Evolutionary conservation across 1,140 invertebrate genomes (phyloP).

Genomic region (Papilio aristodemus): DNA sequence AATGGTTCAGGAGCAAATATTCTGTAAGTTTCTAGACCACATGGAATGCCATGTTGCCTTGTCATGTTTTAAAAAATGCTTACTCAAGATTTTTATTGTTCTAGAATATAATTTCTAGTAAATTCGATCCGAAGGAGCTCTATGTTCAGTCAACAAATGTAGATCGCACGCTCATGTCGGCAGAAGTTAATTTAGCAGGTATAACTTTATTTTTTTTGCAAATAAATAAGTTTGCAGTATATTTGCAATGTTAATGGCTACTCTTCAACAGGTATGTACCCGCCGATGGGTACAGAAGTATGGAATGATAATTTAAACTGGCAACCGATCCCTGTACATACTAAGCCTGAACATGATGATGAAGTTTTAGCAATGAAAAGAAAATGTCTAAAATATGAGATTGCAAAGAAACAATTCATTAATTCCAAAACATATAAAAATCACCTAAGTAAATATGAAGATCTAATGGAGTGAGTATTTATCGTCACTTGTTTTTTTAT

Average conservation of each 20-base stretch:
- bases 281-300: conserved; percentile 81
- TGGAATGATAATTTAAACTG: conserved; percentile 88
- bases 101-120: conserved; percentile 76
- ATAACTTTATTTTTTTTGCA: conserved; percentile 40
- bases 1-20: conserved; percentile 88
- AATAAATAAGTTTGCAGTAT: background rate
- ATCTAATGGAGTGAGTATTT: conserved; percentile 82
- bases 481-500: conserved; percentile 5
- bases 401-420: conserved; percentile 80
- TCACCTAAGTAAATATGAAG: conserved; percentile 82
- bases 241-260: conserved; percentile 3
- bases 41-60: conserved; percentile 6
- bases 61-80: background rate
- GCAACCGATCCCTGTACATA: conserved; percentile 95
- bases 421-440: conserved; percentile 82
- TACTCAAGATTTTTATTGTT: conserved; percentile 29
- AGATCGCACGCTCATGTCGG: conserved; percentile 95
- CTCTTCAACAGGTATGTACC: conserved; percentile 82
- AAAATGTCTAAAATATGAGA: conserved; percentile 84
- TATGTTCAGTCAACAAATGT: conserved; percentile 90
- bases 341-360: conserved; percentile 85
- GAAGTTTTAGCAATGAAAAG: conserved; percentile 84
- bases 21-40: conserved; percentile 50
- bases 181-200: conserved; percentile 88
- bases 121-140: conserved; percentile 82